These are phyloP conservation scores for Papilio protenor DNA, from an alignment of 2,888 invertebrate genomes.

Conservation along the genomic window DNA sequence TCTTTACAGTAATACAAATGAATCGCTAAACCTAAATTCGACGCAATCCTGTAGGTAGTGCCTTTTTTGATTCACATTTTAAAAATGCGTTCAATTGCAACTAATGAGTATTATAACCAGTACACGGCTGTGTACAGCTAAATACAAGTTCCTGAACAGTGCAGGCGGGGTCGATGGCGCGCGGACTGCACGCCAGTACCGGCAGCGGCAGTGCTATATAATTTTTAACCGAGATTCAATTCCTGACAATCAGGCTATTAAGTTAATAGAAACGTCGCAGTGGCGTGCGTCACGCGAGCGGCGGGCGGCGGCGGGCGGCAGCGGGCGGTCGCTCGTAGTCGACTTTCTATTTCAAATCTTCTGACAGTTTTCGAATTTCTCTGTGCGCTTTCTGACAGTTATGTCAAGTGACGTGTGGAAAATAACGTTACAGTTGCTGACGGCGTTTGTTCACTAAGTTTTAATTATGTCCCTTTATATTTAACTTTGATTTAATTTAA, in stretches of 20 bases:
- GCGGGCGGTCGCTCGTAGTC: constrained; percentile 34
- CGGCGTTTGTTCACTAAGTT: neutral
- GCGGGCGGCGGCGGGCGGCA: constrained; percentile 24
- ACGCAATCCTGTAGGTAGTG: neutral
- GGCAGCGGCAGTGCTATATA: constrained; percentile 10
- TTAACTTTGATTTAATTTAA: too few species aligned
- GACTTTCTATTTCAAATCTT: constrained; percentile 36
- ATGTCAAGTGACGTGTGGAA: constrained; percentile 15
- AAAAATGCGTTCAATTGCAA: neutral
- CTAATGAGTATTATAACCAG: neutral
- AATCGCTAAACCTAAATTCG: neutral
- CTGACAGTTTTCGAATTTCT: constrained; percentile 28
- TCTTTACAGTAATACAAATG: neutral
- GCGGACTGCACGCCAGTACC: neutral
- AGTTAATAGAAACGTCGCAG: constrained; percentile 50
- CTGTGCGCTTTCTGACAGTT: constrained; percentile 12
- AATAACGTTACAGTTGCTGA: neutral
- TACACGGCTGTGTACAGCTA: neutral
- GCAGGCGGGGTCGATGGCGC: neutral
- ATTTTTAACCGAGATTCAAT: constrained; percentile 42
- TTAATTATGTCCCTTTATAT: neutral
- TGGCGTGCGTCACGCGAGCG: constrained; percentile 52
- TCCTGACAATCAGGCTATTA: constrained; percentile 48
- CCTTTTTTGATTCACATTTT: neutral
- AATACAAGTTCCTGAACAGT: neutral